Evolutionary conservation across 2,888 invertebrate genomes (phyloP), one percentile per base, ranked within the genome.

Genomic region (Rhagium mordax): DNA sequence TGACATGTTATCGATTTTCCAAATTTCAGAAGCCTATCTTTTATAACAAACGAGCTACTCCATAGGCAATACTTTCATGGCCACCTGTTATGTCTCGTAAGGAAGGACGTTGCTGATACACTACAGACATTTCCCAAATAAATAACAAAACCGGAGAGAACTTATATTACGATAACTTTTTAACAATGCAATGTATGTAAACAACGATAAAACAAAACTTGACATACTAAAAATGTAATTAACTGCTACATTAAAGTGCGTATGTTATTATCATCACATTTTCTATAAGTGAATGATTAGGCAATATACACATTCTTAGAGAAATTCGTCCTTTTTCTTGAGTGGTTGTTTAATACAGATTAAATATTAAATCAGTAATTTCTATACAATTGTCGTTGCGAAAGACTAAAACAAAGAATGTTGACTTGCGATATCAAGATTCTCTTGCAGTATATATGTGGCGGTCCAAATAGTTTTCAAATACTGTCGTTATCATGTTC

Each of bases 361-460:
- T n/a, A n/a, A n/a, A 61, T 15, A 47, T 41, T 47, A 61, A 47
- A 24, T 57, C 67, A 33, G 20, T 67, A 57, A 67, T 47, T 67
- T 47, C n/a, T 18, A 57, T 57, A 57, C 57, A 57, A 67, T 67
- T 21, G 55, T 61, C 18, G 16, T 66, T 55, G 55, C 18, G 21
- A 67, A n/a, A 24, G 18, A 24, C 15, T 15, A 53, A 67, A 67
- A 55, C 55, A 55, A 67, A 51, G 24, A 67, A 21, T 67, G 27
- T 67, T 67, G 41, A 57, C 47, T n/a, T 16, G 24, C 57, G 67
- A 57, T 67, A 67, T 33, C 57, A 47, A 29, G 7, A 47, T 57
- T 57, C 16, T 24, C 27, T 47, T 21, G 29, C 6, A 8, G 16
- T 67, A 67, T 67, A 67, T 57, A 67, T 24, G 20, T 41, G 13